Base-by-base conservation (phyloP, 2,797 vertebrate species). In the Sebastes ruberrimus region DNA sequence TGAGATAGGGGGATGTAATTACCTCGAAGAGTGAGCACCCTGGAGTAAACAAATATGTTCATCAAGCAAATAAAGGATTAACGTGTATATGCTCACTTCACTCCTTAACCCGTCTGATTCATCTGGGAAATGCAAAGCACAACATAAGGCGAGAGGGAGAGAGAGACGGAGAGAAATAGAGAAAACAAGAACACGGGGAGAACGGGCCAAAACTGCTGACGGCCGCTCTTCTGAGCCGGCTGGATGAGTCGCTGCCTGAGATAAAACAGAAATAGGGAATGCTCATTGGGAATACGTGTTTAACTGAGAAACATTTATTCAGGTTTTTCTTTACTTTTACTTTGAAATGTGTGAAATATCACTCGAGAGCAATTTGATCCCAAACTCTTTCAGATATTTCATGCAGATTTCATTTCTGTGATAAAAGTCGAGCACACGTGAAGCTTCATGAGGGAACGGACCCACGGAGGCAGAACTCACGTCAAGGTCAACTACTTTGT, bases 61-160 rank as follows among this genome's bases (percentile, higher is more conserved):
- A 89, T 95, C 93, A 93, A 93, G 93, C 91, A 94, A 93, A 93
- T 94, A 93, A 91, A 92, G 93, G 95, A 95, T 96, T 95, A 95
- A 83, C 82, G 76, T 69, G 86, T 93, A 93, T 94, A 82, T 89
- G 88, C 89, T 90, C 88, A 92, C 90, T 94, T 94, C 90, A 91
- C 91, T 94, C 90, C 91, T 89, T 87, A 93, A 92, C 93, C 84
- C 88, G 18, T 90, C 88, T 90, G 90, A 92, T 91, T 88, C 93
- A 92, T 86, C 88, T 60, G 89, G 93, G 94, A 92, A 91, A 92
- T 76, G 87, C 81, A 78, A 84, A 82, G 85, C 81, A 62, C 85
- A 90, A 90, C 86, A 85, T 84, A 68, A 91, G 81, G 84, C 79
- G 32, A 85, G 83, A 82, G 85, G 80, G 68, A 71, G 85, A 89